Evolutionary conservation across 1,140 invertebrate species (phyloP).

Genomic region (Oncopeltus fasciatus): DNA sequence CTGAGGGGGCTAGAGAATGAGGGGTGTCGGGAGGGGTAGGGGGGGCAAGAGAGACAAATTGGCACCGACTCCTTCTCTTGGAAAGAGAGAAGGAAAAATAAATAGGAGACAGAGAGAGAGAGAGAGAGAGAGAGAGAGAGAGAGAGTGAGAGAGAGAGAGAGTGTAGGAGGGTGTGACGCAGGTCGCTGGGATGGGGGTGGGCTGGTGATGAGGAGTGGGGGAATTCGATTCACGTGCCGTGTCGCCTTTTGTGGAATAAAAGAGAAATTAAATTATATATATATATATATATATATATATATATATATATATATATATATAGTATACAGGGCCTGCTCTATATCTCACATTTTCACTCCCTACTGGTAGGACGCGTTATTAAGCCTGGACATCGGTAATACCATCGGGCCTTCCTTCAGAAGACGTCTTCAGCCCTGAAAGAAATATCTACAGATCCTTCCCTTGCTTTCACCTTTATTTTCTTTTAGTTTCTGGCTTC

Average conservation of each 20-base stretch:
- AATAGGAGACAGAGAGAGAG: not conserved
- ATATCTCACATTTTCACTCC: too few species aligned
- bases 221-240: not conserved
- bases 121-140: not conserved
- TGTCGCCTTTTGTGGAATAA: slow-evolving; percentile 7
- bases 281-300: too few species aligned
- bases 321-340: too few species aligned
- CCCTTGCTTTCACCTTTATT: too few species aligned
- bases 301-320: too few species aligned
- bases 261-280: slow-evolving; percentile 10
- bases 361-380: too few species aligned
- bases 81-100: not conserved
- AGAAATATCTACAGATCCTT: too few species aligned
- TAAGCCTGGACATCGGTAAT: too few species aligned
- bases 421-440: too few species aligned
- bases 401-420: too few species aligned
- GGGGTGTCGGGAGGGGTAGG: not conserved
- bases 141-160: not conserved
- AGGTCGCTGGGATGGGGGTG: not conserved
- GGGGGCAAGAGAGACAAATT: not conserved
- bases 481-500: too few species aligned
- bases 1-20: too few species aligned
- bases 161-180: not conserved
- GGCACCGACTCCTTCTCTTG: not conserved
- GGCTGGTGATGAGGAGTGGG: not conserved